These are phyloP conservation scores for Catocala fraxini DNA, from an alignment of 2,888 invertebrate species.

Conservation along the genomic window DNA sequence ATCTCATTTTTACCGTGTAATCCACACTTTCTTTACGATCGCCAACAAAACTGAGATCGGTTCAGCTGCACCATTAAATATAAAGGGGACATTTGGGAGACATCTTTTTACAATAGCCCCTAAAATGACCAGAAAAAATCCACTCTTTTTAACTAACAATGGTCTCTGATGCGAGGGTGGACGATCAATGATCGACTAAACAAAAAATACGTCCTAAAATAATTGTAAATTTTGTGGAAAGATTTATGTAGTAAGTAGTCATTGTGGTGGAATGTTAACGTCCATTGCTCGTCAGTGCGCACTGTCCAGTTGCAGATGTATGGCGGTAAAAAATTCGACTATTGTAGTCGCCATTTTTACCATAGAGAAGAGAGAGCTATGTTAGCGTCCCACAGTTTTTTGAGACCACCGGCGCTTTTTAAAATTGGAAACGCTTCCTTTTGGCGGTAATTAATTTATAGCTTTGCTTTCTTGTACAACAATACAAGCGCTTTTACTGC, in stretches of 20 bases:
- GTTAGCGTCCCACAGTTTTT: slow-evolving; percentile 37
- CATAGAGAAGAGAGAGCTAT: slow-evolving; percentile 50
- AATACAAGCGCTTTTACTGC: no score
- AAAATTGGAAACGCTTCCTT: slow-evolving; percentile 44
- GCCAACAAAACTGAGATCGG: slow-evolving; percentile 52
- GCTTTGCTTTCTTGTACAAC: slow-evolving; percentile 6
- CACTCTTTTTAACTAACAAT: slow-evolving; percentile 79
- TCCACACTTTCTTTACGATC: slow-evolving; percentile 66
- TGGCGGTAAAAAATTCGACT: slow-evolving; percentile 59
- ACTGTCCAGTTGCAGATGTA: slow-evolving; percentile 84
- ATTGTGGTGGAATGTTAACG: slow-evolving; percentile 76
- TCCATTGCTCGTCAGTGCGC: slow-evolving; percentile 42
- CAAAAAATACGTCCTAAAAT: slow-evolving; percentile 76
- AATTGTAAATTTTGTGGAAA: slow-evolving; percentile 81
- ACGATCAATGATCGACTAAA: slow-evolving; percentile 77
- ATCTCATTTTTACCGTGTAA: slow-evolving; percentile 57
- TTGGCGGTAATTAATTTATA: slow-evolving; percentile 23
- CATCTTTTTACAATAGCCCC: slow-evolving; percentile 82
- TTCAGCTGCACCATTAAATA: slow-evolving; percentile 82
- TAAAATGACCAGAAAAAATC: slow-evolving; percentile 84
- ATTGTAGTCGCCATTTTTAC: slow-evolving; percentile 55
- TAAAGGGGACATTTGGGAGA: slow-evolving; percentile 76
- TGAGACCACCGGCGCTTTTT: slow-evolving; percentile 48
- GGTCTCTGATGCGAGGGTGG: slow-evolving; percentile 82
- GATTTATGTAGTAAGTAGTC: slow-evolving; percentile 83